Evolutionary conservation across 1,140 invertebrate genomes (phyloP), one percentile per base, ranked within the genome.

Genomic region (Bombyx mandarina): DNA sequence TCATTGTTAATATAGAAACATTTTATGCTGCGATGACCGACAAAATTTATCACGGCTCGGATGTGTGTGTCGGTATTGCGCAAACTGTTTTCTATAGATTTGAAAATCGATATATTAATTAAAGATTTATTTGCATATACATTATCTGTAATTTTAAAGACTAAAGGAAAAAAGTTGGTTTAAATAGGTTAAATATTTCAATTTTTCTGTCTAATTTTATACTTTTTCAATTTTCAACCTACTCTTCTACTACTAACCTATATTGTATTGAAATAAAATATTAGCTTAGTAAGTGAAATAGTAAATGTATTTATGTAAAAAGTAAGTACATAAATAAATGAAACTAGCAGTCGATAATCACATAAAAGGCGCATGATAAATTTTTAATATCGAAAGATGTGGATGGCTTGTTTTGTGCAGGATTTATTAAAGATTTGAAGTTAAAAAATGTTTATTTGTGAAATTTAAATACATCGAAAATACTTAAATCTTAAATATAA

Each of bases 21-120:
- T 35, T 35, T 35, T 35, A 5, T 35, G 52, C 54, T 55, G 61
- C 59, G 57, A 54, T 50, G 45, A 60, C 81, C 83, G 83, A 86
- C 83, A 86, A 86, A 86, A 75, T 86, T 86, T 86, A 86, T 86
- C 83, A 78, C 68, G 53, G 61, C 63, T 85, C 81, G 83, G 81
- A 86, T 86, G 80, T 80, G 66, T 67, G 64, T 71, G 77, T 69
- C 75, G 77, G 73, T 67, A 75, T 85, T 85, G 80, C 80, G 80
- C 80, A 86, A 85, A 81, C 75, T 56, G 47, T 54, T 43, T n/a
- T 12, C 2, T 9, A 8, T 12, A 46, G 45, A 46, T 46, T 46
- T 18, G 12, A 46, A 46, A 46, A 9, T 46, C 45, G 6, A 9
- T 12, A 46, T 12, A 18, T 18, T 18, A 46, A 1, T 35, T 35